These are phyloP conservation scores for Cataglyphis rosenhaueri DNA, from an alignment of 2,888 invertebrate genomes.

Conservation along the genomic window DNA sequence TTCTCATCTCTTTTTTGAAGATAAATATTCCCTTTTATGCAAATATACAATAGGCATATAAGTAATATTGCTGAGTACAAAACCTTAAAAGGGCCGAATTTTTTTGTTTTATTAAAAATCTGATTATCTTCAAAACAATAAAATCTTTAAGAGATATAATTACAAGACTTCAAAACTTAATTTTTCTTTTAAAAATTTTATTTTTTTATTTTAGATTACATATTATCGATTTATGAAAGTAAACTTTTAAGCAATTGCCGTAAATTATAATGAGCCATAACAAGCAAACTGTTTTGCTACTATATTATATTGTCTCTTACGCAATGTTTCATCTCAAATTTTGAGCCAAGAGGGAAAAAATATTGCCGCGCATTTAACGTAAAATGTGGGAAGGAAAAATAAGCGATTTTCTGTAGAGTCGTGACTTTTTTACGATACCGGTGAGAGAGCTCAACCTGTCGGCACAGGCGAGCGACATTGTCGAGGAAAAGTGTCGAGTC, in stretches of 20 bases:
- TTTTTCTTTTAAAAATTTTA: not conserved
- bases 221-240: not conserved
- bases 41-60: not conserved
- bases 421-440: conserved; percentile 46
- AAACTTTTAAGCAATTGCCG: not conserved
- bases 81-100: not conserved
- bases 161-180: not conserved
- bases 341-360: not conserved
- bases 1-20: conserved; percentile 3
- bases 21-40: conserved; percentile 18
- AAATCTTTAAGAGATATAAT: not conserved
- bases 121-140: too few species aligned
- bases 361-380: not conserved
- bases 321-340: not conserved
- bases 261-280: not conserved
- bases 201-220: not conserved
- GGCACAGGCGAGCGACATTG: not conserved
- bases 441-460: conserved; percentile 45
- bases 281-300: not conserved
- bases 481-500: conserved; percentile 29
- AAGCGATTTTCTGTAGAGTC: conserved; percentile 30
- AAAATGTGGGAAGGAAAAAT: conserved; percentile 4
- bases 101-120: not conserved
- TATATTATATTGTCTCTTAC: not conserved
- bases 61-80: conserved; percentile 4